Percentiles rank a stretch among this genome's conserved stretches.
Conservation (phyloP, 2,888 invertebrate genomes). For the Dicyrtomina minuta region DNA sequence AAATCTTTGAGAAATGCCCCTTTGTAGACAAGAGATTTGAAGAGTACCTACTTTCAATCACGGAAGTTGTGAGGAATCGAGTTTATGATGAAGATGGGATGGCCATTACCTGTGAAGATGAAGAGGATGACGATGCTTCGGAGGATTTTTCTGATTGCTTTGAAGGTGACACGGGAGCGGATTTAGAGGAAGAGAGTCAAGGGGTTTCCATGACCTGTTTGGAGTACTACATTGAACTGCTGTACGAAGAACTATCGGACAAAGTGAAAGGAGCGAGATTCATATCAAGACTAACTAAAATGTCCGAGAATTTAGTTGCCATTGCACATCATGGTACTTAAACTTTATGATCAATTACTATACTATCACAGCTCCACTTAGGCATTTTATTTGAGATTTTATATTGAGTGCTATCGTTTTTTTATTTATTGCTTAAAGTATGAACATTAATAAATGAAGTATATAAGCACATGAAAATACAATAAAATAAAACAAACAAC, state of each 20-base stretch:
- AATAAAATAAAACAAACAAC: too few species aligned
- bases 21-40: conserved; percentile 66
- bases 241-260: conserved; percentile 86
- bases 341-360: too few species aligned
- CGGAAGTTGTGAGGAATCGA: conserved; percentile 38
- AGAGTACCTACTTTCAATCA: conserved; percentile 17
- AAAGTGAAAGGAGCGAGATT: conserved; percentile 86
- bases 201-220: conserved; percentile 77
- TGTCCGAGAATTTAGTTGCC: conserved; percentile 91
- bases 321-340: conserved; percentile 84
- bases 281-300: conserved; percentile 86
- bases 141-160: conserved; percentile 47
- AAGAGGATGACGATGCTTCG: conserved; percentile 1
- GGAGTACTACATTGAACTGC: conserved; percentile 90
- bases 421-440: too few species aligned
- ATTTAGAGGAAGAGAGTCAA: conserved; percentile 55
- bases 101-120: conserved; percentile 39
- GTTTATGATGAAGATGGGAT: conserved; percentile 45
- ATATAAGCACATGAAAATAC: too few species aligned
- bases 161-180: conserved; percentile 45
- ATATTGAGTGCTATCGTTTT: not conserved
- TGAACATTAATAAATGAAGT: too few species aligned
- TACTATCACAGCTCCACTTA: too few species aligned
- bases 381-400: not conserved
- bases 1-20: conserved; percentile 82